These are phyloP conservation scores for Oceanodroma leucorhoa DNA, from an alignment of 2,797 vertebrate genomes.

Conservation along the genomic window DNA sequence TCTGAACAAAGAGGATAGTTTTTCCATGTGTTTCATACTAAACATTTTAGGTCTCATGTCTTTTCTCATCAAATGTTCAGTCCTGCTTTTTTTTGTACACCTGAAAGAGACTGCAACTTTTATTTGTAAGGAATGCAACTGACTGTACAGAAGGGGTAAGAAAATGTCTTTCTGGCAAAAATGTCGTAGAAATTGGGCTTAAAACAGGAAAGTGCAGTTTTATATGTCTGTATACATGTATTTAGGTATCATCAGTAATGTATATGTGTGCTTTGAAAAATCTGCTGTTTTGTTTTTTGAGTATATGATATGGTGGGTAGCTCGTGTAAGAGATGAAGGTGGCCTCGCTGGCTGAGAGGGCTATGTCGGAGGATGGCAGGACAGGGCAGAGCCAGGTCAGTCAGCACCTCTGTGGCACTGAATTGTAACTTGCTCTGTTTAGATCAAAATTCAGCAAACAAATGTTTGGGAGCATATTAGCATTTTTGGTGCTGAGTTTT, in stretches of 20 bases:
- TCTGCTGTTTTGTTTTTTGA: background rate
- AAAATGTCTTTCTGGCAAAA: background rate
- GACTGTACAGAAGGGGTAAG: background rate
- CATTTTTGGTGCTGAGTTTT: background rate
- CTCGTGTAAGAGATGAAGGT: rapidly evolving
- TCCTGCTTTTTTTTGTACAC: background rate
- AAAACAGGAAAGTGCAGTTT: background rate
- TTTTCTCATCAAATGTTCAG: background rate
- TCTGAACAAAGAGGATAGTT: background rate
- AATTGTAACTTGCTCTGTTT: background rate
- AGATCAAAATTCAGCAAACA: background rate
- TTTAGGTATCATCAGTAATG: background rate
- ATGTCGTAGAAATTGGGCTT: background rate
- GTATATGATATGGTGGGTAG: rapidly evolving
- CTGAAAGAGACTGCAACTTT: background rate
- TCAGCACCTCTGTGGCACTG: background rate
- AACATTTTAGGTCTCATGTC: background rate
- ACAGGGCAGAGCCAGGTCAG: background rate
- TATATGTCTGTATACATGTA: background rate
- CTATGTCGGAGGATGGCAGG: background rate
- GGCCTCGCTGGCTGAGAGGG: background rate
- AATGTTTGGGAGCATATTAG: background rate
- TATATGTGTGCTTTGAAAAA: background rate
- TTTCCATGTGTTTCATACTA: background rate
- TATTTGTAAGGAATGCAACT: background rate